Evolutionary conservation across 2,113 vertebrate species (phyloP), one percentile per base, ranked within the genome.

Genomic region (Brienomyrus longianalis): DNA sequence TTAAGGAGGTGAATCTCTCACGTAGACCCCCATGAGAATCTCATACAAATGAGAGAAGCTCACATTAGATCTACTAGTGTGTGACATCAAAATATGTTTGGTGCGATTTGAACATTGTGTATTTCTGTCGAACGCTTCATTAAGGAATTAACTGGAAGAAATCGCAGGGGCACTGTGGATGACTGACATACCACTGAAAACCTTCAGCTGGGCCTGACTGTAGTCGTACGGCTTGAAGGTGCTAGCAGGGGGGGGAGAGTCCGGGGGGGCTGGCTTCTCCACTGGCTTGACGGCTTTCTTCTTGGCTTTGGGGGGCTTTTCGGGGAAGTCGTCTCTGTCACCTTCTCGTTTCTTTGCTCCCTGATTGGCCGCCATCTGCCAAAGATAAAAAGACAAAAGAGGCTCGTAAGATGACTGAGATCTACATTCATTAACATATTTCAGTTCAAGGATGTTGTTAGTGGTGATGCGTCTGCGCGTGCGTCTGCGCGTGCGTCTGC

Each of bases 201-300:
- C 95, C 93, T 96, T 97, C 91, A 99, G 96, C 93, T 97, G 95
- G 1, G 97, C 97, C 91, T 97, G 96, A 94, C 95, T 98, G 95
- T 99, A 99, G 95, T 99, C 97, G 0, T 97, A 99, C 1, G 98
- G 97, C 6, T 95, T 97, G 50, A 99, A 98, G 91, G 17, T 54
- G 1, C 92, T 91, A 10, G 95, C 45, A 10, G 85, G 92, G 23
- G 93, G 91, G 0, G 94, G 48, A 0, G 91, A 27, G 3, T 94
- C 94, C 0, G 92, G 90, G 51, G 94, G 93, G 51, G 93, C 92
- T 0, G 94, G 56, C 47, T 95, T 95, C 92, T 95, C 95, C 17
- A 92, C 77, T 3, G 87, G 80, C 93, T 96, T 98, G 84, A 93
- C 91, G 23, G 94, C 91, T 91, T 98, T 98, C 91, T 96, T 97